Percentiles rank a stretch among this genome's conserved stretches.
Evolutionary conservation across 2,113 vertebrate species (phyloP).

Genomic region (Dinomys branickii): DNA sequence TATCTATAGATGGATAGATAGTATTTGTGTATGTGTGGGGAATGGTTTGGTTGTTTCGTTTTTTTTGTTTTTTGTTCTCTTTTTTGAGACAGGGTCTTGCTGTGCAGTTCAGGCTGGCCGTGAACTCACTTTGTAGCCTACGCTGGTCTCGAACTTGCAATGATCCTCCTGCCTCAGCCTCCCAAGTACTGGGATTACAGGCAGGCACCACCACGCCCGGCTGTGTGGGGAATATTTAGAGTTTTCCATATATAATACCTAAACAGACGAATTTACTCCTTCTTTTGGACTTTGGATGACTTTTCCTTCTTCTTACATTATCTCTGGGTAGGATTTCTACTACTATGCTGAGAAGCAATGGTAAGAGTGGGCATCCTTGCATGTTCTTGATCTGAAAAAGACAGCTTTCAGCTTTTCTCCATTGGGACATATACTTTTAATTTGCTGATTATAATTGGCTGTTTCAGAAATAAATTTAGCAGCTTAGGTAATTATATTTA

Average conservation of each 20-base stretch:
- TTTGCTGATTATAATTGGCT: background rate
- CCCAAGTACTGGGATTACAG: too few relatives aligned
- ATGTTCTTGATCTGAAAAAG: background rate
- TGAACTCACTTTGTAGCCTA: too few relatives aligned
- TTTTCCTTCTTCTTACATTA: background rate
- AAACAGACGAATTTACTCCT: background rate
- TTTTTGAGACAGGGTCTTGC: too few relatives aligned
- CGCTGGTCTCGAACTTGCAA: too few relatives aligned
- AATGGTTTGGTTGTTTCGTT: too few relatives aligned
- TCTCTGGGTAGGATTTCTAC: background rate
- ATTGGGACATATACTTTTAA: background rate
- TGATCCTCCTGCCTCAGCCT: too few relatives aligned
- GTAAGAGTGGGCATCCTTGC: background rate
- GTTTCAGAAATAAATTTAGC: background rate
- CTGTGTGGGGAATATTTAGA: background rate
- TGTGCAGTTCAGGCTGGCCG: too few relatives aligned
- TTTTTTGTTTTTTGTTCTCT: too few relatives aligned
- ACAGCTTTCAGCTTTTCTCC: background rate
- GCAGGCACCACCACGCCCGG: too few relatives aligned
- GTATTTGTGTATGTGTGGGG: too few relatives aligned
- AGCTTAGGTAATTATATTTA: background rate
- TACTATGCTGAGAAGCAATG: background rate
- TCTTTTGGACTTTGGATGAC: background rate
- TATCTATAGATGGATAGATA: too few relatives aligned
- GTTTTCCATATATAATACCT: background rate